Percentiles rank a stretch among this genome's conserved stretches.
phyloP scores from a whole-genome alignment of 35 echinoderm and acorn worm species.

The Heliocidaris tuberculata region DNA sequence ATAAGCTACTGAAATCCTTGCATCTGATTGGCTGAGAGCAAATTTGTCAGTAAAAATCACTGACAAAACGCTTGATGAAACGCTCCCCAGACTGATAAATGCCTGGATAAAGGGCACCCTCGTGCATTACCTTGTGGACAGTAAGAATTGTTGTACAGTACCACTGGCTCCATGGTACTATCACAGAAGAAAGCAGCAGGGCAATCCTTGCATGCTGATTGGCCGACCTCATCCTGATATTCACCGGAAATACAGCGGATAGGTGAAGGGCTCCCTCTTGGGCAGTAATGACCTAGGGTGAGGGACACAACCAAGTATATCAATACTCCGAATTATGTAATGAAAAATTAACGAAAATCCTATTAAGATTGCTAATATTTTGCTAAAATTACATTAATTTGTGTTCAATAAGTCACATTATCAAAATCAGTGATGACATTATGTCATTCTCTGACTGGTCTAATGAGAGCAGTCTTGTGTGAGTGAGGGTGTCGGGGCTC shows the following conservation, averaged over 20 bases:
- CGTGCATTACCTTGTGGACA: constrained; percentile 80
- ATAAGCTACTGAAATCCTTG: too few relatives aligned
- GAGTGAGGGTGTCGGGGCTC: too few relatives aligned
- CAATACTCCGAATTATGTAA: not conserved
- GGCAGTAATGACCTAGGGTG: constrained; percentile 80
- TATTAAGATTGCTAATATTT: not conserved
- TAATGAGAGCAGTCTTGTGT: too few relatives aligned
- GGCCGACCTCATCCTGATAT: constrained; percentile 93
- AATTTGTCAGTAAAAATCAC: too few relatives aligned
- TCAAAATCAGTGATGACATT: not conserved
- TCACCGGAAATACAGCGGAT: constrained; percentile 74
- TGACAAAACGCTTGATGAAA: too few relatives aligned
- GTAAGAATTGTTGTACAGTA: constrained; percentile 83
- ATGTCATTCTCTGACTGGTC: too few relatives aligned
- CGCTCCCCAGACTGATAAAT: too few relatives aligned
- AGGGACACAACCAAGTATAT: not conserved
- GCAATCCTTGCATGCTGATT: constrained; percentile 79
- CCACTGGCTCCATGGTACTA: constrained; percentile 79
- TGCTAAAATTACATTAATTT: not conserved
- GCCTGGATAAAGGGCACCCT: not conserved
- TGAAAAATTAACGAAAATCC: not conserved
- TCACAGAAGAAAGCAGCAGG: constrained; percentile 86
- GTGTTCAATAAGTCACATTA: not conserved
- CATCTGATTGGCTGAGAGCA: too few relatives aligned
- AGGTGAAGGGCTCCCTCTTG: constrained; percentile 64